Evolutionary conservation across 2,888 invertebrate species (phyloP).

Genomic region (Cotesia congregata): DNA sequence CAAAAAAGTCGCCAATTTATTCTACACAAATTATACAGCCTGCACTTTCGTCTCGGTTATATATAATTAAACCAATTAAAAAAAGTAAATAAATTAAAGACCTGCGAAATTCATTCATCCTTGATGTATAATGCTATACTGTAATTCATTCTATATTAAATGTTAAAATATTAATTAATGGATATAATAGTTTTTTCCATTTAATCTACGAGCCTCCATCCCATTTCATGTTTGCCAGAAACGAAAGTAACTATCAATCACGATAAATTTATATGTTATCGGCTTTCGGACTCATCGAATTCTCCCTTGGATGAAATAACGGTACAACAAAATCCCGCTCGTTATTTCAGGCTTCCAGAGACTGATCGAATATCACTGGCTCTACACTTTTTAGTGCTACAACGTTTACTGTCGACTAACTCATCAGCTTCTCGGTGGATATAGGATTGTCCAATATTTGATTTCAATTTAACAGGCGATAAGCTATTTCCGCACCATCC

Average conservation of each 20-base stretch:
- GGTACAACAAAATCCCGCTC: slow-evolving; percentile 13
- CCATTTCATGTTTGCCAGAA: neutral
- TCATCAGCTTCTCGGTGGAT: neutral
- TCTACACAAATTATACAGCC: neutral
- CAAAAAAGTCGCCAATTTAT: neutral
- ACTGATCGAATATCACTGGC: slow-evolving; percentile 18
- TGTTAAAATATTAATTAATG: neutral
- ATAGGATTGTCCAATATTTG: neutral
- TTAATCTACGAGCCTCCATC: too few relatives aligned
- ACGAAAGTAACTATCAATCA: neutral
- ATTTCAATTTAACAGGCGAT: neutral
- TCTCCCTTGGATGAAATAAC: slow-evolving; percentile 30
- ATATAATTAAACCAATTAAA: neutral
- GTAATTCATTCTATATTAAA: too few relatives aligned
- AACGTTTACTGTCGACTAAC: neutral
- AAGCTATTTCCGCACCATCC: neutral
- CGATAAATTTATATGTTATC: neutral
- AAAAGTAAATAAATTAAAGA: neutral
- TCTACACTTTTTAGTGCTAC: too few relatives aligned
- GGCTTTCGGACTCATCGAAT: slow-evolving; percentile 24
- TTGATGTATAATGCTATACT: neutral
- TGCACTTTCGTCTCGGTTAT: neutral
- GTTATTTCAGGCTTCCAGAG: slow-evolving; percentile 27
- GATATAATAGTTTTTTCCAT: neutral
- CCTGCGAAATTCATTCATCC: neutral